Percentiles rank a stretch among this genome's conserved stretches.
Evolutionary conservation across 2,797 vertebrate species (phyloP).

Genomic region (Pygocentrus nattereri): DNA sequence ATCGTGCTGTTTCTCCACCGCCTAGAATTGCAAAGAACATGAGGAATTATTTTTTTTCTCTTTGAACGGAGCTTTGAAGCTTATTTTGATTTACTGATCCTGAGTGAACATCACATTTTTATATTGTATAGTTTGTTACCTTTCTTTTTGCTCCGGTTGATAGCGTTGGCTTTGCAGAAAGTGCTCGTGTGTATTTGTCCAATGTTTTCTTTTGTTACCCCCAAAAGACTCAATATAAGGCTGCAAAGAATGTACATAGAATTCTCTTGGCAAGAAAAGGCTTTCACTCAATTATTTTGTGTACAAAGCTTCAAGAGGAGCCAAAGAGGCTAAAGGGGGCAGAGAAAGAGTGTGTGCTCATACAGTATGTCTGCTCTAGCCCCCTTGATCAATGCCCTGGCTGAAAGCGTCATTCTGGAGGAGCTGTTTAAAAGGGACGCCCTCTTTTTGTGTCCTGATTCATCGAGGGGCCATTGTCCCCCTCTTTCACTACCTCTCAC

Average conservation of each 20-base stretch:
- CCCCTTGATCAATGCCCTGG: slow-evolving; percentile 64
- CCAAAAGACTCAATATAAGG: slow-evolving; percentile 23
- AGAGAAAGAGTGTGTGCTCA: slow-evolving; percentile 58
- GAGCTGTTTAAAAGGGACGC: slow-evolving; percentile 68
- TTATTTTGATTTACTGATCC: background rate
- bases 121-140: background rate
- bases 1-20: background rate
- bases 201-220: slow-evolving; percentile 1
- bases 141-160: background rate
- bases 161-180: too few relatives aligned
- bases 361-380: slow-evolving; percentile 57
- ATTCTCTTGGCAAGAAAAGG: slow-evolving; percentile 9
- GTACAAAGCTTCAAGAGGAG: slow-evolving; percentile 53
- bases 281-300: slow-evolving; percentile 47
- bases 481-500: slow-evolving; percentile 64
- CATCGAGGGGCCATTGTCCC: slow-evolving; percentile 66
- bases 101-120: background rate
- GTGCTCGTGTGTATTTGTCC: background rate
- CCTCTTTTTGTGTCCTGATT: slow-evolving; percentile 67
- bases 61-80: background rate
- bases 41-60: background rate
- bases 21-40: background rate
- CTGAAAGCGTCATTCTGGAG: slow-evolving; percentile 65
- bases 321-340: slow-evolving; percentile 42
- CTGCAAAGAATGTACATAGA: slow-evolving; percentile 12